Percentiles rank a stretch among this genome's conserved stretches.
Evolutionary conservation across 1,140 invertebrate genomes (phyloP).

Genomic region (Apocrypta bakeri): DNA sequence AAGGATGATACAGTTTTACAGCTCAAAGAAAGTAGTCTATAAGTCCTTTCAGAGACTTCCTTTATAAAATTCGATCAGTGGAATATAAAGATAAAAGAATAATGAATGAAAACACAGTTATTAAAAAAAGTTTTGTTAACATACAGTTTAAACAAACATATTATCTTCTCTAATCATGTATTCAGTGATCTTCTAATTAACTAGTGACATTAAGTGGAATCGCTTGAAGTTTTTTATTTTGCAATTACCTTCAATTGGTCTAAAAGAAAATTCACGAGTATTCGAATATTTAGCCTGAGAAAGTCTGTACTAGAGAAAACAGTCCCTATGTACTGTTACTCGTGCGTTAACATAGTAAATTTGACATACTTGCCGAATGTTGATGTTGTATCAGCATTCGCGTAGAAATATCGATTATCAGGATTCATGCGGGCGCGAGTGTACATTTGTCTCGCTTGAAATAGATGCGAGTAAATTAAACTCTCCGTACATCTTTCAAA

Average conservation of each 20-base stretch:
- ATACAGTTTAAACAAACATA: no score
- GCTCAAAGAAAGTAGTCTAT: slow-evolving; percentile 31
- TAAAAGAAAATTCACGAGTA: no score
- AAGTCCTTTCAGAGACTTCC: slow-evolving; percentile 13
- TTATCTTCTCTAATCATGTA: slow-evolving; percentile 23
- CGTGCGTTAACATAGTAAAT: no score
- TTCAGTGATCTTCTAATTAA: slow-evolving; percentile 26
- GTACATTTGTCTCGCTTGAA: slow-evolving; percentile 52
- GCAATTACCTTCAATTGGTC: no score
- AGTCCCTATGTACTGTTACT: no score
- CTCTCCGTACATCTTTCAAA: no score
- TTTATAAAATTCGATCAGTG: no score
- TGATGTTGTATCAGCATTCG: neutral
- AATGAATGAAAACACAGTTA: no score
- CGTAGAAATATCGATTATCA: slow-evolving; percentile 42
- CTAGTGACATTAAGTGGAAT: neutral
- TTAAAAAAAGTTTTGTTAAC: no score
- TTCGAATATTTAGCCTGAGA: no score
- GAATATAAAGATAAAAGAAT: no score
- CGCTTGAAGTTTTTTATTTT: neutral
- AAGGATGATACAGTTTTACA: slow-evolving; percentile 28
- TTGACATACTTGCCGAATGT: neutral
- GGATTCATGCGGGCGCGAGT: slow-evolving; percentile 37
- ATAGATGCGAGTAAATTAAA: slow-evolving; percentile 61
- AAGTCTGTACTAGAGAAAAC: no score